Evolutionary conservation across 2,113 vertebrate genomes (phyloP).

Genomic region (Burhinus oedicnemus): DNA sequence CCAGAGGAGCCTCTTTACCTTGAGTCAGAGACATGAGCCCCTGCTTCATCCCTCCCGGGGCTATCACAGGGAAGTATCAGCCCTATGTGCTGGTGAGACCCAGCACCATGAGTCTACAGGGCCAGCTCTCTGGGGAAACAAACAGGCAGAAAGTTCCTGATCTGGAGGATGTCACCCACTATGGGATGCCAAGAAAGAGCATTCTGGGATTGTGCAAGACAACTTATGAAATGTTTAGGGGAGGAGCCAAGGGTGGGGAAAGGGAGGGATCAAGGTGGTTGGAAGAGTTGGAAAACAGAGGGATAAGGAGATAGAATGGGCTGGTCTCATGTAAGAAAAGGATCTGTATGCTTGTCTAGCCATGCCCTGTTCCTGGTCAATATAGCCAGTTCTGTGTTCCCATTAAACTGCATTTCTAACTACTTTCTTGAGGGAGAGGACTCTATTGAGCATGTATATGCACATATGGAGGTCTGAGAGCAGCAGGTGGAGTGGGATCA

Average conservation of each 20-base stretch:
- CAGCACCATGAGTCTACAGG: background rate
- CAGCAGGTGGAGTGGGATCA: background rate
- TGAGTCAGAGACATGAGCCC: background rate
- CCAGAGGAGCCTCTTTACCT: background rate
- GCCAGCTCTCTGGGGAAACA: background rate
- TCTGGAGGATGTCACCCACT: background rate
- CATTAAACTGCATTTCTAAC: background rate
- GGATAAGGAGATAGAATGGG: background rate
- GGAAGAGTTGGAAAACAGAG: background rate
- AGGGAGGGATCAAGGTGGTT: background rate
- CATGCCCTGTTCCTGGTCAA: background rate
- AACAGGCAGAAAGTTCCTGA: background rate
- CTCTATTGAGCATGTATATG: too few species aligned
- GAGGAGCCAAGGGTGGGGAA: background rate
- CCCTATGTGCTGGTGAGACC: background rate
- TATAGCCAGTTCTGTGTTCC: background rate
- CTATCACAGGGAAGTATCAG: background rate
- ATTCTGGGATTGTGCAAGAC: background rate
- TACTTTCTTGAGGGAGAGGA: too few species aligned
- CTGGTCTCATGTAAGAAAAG: background rate
- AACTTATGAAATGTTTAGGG: background rate
- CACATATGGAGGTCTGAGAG: background rate
- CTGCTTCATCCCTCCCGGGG: background rate
- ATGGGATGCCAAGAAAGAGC: background rate
- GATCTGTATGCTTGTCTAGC: background rate